Base-by-base conservation (phyloP, 1,140 invertebrate genomes). In the Zaprionus tsacasi region DNA sequence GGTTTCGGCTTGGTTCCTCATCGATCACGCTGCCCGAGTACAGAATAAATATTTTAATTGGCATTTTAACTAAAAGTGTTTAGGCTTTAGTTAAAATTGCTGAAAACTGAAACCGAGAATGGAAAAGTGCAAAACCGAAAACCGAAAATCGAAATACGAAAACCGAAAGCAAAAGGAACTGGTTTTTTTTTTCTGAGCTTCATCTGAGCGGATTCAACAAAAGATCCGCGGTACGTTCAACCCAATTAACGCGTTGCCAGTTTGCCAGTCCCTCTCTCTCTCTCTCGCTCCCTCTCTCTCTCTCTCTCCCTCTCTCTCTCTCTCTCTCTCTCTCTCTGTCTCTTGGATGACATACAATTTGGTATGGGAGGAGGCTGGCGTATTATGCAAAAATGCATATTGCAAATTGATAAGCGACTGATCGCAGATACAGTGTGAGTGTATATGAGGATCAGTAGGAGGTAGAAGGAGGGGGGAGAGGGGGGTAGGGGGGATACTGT, bases 21-120 rank as follows among this genome's bases (percentile, higher is more conserved):
- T 91, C 82, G 89, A 91, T 91, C 89, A 91, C 82, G 45, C n/a
- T 45, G 40, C 21, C 12, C 21, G n/a, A 48, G 27, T 27, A 61
- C 40, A 72, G 78, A 82, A 86, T 74, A 80, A 89, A 92, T 92
- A 92, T 92, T 92, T 92, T 92, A 92, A 92, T 92, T 92, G 91
- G 91, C 91, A 92, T 92, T 92, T 92, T 91, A 91, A 92, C 91
- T 92, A 92, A 92, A 92, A 92, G 91, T 92, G 91, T 92, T 92
- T 92, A 92, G 91, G 91, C 91, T 91, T 92, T 91, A 91, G 91
- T 92, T 91, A 92, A 92, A 92, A 92, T 92, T 91, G 90, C 81
- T 86, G 78, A 78, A 57, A 54, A 72, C 69, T 67, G 45, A 57
- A 27, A 61, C 11, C 40, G 38, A 55, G 54, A 71, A 66, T 72